These are phyloP conservation scores for Sus cebifrons DNA, from an alignment of 2,797 vertebrate genomes.

Conservation along the genomic window DNA sequence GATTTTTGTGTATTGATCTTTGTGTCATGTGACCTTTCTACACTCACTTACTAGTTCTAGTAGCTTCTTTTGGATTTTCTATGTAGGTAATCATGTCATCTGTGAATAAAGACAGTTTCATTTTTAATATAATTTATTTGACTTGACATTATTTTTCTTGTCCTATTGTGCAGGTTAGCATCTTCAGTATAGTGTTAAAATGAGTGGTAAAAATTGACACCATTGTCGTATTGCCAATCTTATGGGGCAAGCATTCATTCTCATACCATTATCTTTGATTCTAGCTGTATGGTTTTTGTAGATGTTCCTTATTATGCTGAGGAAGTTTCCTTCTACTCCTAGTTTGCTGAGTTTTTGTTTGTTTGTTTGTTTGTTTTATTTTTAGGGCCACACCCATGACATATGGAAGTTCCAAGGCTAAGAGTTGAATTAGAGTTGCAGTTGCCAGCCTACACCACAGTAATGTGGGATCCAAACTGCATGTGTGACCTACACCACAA, in stretches of 20 bases:
- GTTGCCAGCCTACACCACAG: too few species aligned
- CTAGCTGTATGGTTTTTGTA: neutral
- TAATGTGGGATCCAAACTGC: too few species aligned
- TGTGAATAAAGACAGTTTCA: constrained; percentile 41
- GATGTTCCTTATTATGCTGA: neutral
- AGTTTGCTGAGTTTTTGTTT: neutral
- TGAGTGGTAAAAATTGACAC: neutral
- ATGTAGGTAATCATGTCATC: neutral
- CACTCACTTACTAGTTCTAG: neutral
- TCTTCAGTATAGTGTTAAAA: neutral
- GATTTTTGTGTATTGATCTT: constrained; percentile 50
- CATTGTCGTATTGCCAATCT: neutral
- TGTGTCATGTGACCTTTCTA: neutral
- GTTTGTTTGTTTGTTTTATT: too few species aligned
- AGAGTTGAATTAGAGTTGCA: too few species aligned
- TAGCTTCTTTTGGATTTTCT: constrained; percentile 32
- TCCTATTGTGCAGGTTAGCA: neutral
- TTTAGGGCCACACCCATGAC: too few species aligned
- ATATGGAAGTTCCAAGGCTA: too few species aligned
- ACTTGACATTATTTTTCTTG: neutral
- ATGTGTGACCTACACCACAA: too few species aligned
- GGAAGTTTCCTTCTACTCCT: neutral
- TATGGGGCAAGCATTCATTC: neutral
- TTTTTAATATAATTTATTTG: neutral
- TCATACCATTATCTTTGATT: neutral